phyloP scores from a whole-genome alignment of 2,113 vertebrate genomes.

The Mugil cephalus region DNA sequence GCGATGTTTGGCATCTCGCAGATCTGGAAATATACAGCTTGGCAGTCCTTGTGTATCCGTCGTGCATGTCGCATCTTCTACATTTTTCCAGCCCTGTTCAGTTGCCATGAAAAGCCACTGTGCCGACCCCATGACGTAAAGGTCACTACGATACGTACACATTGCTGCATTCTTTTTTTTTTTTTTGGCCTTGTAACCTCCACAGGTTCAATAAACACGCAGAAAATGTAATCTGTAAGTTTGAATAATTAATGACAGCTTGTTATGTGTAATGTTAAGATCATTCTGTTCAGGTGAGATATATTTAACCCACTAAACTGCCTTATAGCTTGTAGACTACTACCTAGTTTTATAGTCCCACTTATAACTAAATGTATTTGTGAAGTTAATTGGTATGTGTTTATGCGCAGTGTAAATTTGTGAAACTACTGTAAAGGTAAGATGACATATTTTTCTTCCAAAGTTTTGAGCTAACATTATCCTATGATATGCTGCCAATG shows the following conservation, averaged over 20 bases:
- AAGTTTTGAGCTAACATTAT: neutral
- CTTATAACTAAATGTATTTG: conserved; percentile 2
- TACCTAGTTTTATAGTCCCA: neutral
- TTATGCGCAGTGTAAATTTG: conserved; percentile 15
- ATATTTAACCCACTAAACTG: neutral
- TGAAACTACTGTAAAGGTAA: neutral
- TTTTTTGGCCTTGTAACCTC: no score
- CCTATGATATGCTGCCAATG: neutral
- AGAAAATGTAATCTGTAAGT: conserved; percentile 2
- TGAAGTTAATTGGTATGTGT: neutral
- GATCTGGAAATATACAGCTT: conserved; percentile 17
- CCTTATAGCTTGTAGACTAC: no score
- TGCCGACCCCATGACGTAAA: conserved; percentile 27
- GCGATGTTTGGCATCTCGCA: conserved; percentile 36
- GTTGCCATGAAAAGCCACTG: conserved; percentile 14
- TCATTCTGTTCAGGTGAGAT: neutral
- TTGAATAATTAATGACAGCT: neutral
- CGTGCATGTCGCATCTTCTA: no score
- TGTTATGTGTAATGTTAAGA: neutral
- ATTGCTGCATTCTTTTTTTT: neutral
- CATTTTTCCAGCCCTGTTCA: conserved; percentile 7
- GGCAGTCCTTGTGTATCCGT: neutral
- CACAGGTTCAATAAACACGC: neutral
- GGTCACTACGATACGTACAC: conserved; percentile 18
- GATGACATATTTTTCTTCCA: neutral